Evolutionary conservation across 2,113 vertebrate genomes (phyloP), one percentile per base, ranked within the genome.

Genomic region (Cyphomyrus plagiostoma): DNA sequence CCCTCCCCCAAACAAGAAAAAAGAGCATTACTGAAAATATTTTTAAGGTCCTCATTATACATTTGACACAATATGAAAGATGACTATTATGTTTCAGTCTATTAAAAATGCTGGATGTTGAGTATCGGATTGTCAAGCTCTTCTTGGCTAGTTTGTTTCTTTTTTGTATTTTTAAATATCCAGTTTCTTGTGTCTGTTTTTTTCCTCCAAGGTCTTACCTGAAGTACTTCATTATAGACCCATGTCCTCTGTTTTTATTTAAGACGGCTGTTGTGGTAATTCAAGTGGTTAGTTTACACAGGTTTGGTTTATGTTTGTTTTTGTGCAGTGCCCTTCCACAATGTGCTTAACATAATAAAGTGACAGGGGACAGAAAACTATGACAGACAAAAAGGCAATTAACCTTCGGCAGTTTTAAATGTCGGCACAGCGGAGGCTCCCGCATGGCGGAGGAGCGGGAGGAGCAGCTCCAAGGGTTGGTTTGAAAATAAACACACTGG

Each of bases 401-500:
- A 77, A 77, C 74, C 30, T 77, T 77, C 74, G 17, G 35, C 15
- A 0, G 0, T 39, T 77, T 42, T 77, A 77, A 77, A 42, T 77
- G 74, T 77, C 35, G 5, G 35, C 35, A 19, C 35, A 77, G 17
- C 17, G 74, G 35, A 39, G 74, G 30, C 74, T 42, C 19, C 26
- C 2, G 4, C 15, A 77, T 42, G 74, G 19, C 42, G 35, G 74
- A 42, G 74, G 4, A 42, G 74, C 2, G 30, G 15, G 70, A 77
- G 2, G 74, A 42, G 17, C 2, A 77, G 5, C 74, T 39, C 15
- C 74, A 17, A 77, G 74, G 74, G 74, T 1, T 77, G 70, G 15
- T 77, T 77, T 77, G 74, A 77, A 77, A 77, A 77, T 77, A 77
- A 77, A 77, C 74, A 39, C 74, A 77, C 74, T 70, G 35, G 74